Evolutionary conservation across 2,888 invertebrate species (phyloP).

Genomic region (Lasioglossum oenotherae): DNA sequence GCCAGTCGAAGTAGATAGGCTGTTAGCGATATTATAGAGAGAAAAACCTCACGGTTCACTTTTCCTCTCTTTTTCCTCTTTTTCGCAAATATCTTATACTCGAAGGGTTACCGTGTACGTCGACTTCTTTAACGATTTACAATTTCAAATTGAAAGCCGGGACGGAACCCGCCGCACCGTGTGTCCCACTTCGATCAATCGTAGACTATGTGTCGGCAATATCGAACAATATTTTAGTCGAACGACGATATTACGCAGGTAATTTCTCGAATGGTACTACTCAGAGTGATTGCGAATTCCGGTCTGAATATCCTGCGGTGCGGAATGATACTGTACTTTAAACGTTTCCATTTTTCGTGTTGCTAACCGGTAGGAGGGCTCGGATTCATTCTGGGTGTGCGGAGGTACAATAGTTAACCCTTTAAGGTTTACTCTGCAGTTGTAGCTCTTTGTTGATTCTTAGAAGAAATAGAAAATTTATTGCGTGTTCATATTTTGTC

Average conservation of each 20-base stretch:
- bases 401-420: not conserved
- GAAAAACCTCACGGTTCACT: not conserved
- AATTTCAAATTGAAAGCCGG: conserved; percentile 11
- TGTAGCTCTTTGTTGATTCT: not conserved
- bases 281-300: not conserved
- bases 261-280: conserved; percentile 3
- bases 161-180: not conserved
- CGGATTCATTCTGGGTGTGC: not conserved
- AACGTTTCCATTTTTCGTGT: not conserved
- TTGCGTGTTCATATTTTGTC: not conserved
- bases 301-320: not conserved
- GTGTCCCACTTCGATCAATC: conserved; percentile 2
- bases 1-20: conserved; percentile 21
- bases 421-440: not conserved
- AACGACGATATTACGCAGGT: not conserved
- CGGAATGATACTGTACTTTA: not conserved
- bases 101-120: conserved; percentile 5
- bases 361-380: not conserved
- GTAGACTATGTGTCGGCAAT: not conserved
- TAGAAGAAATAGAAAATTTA: not conserved
- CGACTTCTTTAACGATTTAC: conserved; percentile 9
- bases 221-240: conserved; percentile 8
- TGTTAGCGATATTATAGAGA: conserved; percentile 11
- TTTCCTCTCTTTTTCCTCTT: not conserved
- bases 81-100: not conserved